Base-by-base conservation (phyloP, 2,113 vertebrate genomes). In the Oncorhynchus kisutch region DNA sequence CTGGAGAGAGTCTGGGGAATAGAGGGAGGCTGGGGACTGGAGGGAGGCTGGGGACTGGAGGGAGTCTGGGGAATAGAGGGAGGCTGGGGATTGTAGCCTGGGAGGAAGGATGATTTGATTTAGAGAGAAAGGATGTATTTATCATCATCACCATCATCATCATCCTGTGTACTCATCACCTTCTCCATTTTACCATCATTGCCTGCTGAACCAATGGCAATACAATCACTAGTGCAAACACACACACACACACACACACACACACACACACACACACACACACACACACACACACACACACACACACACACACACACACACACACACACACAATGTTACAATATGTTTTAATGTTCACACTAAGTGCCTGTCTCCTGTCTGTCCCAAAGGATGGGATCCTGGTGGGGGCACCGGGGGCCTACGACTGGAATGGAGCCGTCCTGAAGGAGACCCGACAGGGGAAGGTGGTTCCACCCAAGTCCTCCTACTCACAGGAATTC, bases 371-470 rank as follows among this genome's bases (percentile, higher is more conserved):
- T 29, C 67, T 39, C 8, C 27, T 75, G 2, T 75, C 9, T 60
- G 27, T 75, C n/a, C 45, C 16, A 27, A 70, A 99, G 98, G 98
- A 98, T 0, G 97, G 96, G 29, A 81, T 99, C 76, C 90, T 99
- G 57, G 92, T 99, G n/a, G 98, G 98, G 13, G 98, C 97, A 0
- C 96, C 97, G 2, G 98, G 98, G 0, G 97, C 97, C 18, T 99
- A 99, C 0, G 96, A 99, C 90, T 99, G 98, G 98, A 99, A 95
- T 0, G 98, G 98, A 0, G 96, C 98, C 0, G 95, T 99, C 34
- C 92, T 99, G 22, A 98, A 99, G 81, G 95, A 98, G 73, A 97
- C 95, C 7, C 95, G 91, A 66, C 78, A 91, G 0, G 97, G 96
- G 18, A 97, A 96, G 80, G 90, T 98, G 0, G 94, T 99, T 48